A percentile compares a stretch with the other conserved stretches of the same genome.
phyloP scores from a whole-genome alignment of 2,888 invertebrate genomes.

The Chrysomela aeneicollis region DNA sequence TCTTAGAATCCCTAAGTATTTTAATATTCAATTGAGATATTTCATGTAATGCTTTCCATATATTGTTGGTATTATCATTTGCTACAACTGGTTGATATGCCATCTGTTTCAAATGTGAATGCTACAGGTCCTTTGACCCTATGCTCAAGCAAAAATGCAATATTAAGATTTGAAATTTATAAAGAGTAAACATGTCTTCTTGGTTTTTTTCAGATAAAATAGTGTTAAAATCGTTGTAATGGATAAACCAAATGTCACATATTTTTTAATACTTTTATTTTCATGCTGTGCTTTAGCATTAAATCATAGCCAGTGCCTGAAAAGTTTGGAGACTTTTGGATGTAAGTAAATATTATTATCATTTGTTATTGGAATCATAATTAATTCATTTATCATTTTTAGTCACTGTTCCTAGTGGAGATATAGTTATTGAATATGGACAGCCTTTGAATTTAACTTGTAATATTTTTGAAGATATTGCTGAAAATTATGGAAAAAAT shows the following conservation, averaged over 20 bases:
- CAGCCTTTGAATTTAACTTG: slow-evolving; percentile 71
- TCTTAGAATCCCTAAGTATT: slow-evolving; percentile 5
- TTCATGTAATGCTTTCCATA: not conserved
- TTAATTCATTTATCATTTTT: slow-evolving; percentile 29
- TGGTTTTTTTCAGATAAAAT: slow-evolving; percentile 23
- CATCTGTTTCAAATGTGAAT: not conserved
- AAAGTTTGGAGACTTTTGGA: slow-evolving; percentile 20
- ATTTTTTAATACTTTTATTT: slow-evolving; percentile 27
- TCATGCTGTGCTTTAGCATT: slow-evolving; percentile 9
- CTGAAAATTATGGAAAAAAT: slow-evolving; percentile 63
- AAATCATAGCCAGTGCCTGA: slow-evolving; percentile 6
- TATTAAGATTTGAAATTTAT: too few relatives aligned
- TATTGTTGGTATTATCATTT: not conserved
- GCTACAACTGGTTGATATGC: not conserved
- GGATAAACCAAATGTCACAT: slow-evolving; percentile 20
- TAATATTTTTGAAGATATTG: slow-evolving; percentile 64
- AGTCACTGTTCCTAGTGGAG: slow-evolving; percentile 58
- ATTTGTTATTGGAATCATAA: not conserved
- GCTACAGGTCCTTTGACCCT: too few relatives aligned
- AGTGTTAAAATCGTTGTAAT: slow-evolving; percentile 20
- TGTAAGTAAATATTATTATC: slow-evolving; percentile 31
- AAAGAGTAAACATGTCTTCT: slow-evolving; percentile 9
- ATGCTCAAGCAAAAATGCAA: too few relatives aligned
- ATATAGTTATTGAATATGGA: slow-evolving; percentile 66
- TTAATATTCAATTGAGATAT: slow-evolving; percentile 11